These are phyloP conservation scores for Unio delphinus DNA, from an alignment of 2,888 invertebrate genomes.

Conservation along the genomic window DNA sequence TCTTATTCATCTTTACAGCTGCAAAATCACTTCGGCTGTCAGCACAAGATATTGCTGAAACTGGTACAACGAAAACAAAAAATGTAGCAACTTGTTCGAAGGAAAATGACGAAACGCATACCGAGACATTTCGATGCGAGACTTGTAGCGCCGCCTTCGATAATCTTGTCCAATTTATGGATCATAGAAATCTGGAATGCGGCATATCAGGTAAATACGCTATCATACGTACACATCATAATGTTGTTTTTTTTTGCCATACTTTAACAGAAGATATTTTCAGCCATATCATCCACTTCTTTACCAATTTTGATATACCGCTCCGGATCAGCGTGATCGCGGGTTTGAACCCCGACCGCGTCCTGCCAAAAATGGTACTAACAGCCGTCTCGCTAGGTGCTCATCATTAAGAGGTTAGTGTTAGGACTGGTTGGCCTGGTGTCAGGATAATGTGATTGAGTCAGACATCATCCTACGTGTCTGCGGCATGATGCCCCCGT, in stretches of 20 bases:
- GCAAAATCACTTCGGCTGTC: constrained; percentile 16
- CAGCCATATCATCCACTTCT: not conserved
- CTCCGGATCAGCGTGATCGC: too few relatives aligned
- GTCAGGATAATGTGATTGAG: too few relatives aligned
- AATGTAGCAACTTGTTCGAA: constrained; percentile 18
- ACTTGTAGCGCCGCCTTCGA: constrained; percentile 55
- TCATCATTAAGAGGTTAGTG: too few relatives aligned
- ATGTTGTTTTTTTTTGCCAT: not conserved
- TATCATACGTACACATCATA: constrained; percentile 7
- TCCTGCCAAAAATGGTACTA: too few relatives aligned
- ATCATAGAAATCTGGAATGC: constrained; percentile 64
- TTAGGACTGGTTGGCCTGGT: too few relatives aligned
- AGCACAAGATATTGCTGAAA: constrained; percentile 11
- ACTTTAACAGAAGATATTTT: not conserved
- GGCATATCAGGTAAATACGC: constrained; percentile 25
- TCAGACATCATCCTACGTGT: too few relatives aligned
- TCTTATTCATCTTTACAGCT: constrained; percentile 9
- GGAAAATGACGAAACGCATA: constrained; percentile 9
- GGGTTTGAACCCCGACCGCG: too few relatives aligned
- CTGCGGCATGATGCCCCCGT: too few relatives aligned
- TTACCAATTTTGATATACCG: too few relatives aligned
- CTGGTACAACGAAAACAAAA: not conserved
- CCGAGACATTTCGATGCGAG: constrained; percentile 55
- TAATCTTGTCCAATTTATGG: constrained; percentile 64
- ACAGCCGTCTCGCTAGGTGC: too few relatives aligned